phyloP scores from a whole-genome alignment of 92 coral and sea anemone species.

The Porites evermanni region DNA sequence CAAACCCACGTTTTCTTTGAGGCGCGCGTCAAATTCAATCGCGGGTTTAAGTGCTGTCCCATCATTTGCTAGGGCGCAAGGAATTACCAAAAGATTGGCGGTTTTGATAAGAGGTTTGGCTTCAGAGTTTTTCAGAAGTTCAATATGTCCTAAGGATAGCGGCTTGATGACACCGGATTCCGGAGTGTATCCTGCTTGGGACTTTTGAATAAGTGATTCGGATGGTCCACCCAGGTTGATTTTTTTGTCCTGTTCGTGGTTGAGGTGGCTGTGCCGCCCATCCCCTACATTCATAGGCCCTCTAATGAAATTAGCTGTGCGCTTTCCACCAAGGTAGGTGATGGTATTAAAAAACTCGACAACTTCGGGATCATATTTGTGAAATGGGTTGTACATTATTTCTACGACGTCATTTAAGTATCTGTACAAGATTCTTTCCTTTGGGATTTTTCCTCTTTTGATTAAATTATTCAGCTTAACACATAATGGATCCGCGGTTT shows the following conservation, averaged over 20 bases:
- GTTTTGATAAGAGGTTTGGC: constrained; percentile 61
- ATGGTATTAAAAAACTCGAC: constrained; percentile 49
- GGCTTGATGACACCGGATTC: constrained; percentile 58
- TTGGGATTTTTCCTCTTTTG: constrained; percentile 45
- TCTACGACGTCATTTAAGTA: constrained; percentile 28
- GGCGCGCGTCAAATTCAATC: constrained; percentile 35
- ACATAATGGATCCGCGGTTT: constrained; percentile 41
- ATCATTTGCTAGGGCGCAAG: constrained; percentile 66
- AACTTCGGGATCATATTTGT: constrained; percentile 46
- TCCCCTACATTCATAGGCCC: constrained; percentile 65
- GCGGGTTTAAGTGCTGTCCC: constrained; percentile 48
- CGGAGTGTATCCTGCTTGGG: constrained; percentile 57
- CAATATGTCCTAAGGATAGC: constrained; percentile 31
- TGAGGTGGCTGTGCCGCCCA: constrained; percentile 47
- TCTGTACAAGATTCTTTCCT: constrained; percentile 48
- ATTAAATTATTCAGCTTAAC: constrained; percentile 44
- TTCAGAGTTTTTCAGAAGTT: constrained; percentile 49
- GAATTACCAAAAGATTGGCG: constrained; percentile 47
- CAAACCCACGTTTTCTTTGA: constrained; percentile 53
- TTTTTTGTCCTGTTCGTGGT: constrained; percentile 32
- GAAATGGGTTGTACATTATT: constrained; percentile 57
- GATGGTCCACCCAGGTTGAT: constrained; percentile 62
- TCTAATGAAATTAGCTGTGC: constrained; percentile 51
- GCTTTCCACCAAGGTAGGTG: constrained; percentile 51
- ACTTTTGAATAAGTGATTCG: constrained; percentile 51